Evolutionary conservation across 2,888 invertebrate genomes (phyloP).

Genomic region (Dynastes hyllus): DNA sequence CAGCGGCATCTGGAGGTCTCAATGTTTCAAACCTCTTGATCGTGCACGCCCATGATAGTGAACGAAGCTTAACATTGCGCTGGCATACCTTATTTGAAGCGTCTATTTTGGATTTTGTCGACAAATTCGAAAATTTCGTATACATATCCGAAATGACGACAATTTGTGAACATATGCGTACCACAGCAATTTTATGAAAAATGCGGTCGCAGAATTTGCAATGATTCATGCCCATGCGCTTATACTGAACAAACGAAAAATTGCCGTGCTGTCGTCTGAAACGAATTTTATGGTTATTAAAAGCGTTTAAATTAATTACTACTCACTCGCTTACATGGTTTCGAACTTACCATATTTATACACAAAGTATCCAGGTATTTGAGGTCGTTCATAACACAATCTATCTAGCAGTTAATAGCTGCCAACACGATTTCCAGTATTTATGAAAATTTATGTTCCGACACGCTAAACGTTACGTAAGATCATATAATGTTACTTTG

Average conservation of each 20-base stretch:
- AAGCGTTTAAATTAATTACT: conserved; percentile 42
- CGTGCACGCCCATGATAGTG: too few relatives aligned
- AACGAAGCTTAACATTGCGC: background rate
- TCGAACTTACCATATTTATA: conserved; percentile 42
- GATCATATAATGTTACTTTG: background rate
- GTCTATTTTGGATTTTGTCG: background rate
- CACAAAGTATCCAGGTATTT: conserved; percentile 5
- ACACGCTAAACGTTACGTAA: background rate
- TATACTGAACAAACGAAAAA: conserved; percentile 8
- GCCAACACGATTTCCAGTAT: conserved; percentile 23
- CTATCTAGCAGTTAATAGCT: conserved; percentile 1
- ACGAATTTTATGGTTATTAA: conserved; percentile 29
- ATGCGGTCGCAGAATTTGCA: conserved; percentile 29
- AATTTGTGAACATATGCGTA: conserved; percentile 44
- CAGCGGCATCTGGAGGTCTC: too few relatives aligned
- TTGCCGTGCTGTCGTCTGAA: conserved; percentile 22
- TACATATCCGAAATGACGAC: conserved; percentile 12
- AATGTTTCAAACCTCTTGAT: too few relatives aligned
- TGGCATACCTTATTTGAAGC: background rate
- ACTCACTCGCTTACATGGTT: conserved; percentile 32
- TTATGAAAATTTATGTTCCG: conserved; percentile 17
- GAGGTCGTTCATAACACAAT: conserved; percentile 1
- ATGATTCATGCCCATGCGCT: conserved; percentile 6
- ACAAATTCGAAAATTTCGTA: conserved; percentile 37
- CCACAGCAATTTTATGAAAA: conserved; percentile 46